Evolutionary conservation across 2,888 invertebrate genomes (phyloP).

Genomic region (Ariolimax columbianus): DNA sequence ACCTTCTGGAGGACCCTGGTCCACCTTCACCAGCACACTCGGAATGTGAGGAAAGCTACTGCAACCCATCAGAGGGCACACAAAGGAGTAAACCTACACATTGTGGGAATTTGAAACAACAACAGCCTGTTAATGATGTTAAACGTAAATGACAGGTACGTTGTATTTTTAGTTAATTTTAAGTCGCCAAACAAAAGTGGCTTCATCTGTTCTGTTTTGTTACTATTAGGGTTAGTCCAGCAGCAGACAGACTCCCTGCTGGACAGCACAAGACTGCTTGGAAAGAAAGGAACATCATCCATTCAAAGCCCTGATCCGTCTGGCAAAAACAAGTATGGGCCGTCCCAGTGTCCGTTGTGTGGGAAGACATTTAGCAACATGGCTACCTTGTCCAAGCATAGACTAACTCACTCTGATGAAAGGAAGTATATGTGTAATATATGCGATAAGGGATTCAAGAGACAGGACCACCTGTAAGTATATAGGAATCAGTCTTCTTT

Average conservation of each 20-base stretch:
- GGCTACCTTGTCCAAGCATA: conserved; percentile 90
- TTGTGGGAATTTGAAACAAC: no score
- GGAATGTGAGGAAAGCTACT: no score
- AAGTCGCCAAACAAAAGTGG: no score
- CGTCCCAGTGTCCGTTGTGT: conserved; percentile 86
- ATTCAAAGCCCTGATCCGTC: conserved; percentile 52
- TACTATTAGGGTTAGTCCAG: conserved; percentile 27
- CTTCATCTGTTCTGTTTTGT: neutral
- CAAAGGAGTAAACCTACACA: no score
- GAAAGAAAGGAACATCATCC: conserved; percentile 88
- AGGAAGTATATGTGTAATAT: conserved; percentile 96
- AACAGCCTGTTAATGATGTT: no score
- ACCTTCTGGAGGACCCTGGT: no score
- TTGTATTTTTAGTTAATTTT: no score
- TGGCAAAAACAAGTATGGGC: conserved; percentile 48
- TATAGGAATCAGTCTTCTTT: no score
- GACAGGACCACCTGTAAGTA: conserved; percentile 98
- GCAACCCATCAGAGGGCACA: no score
- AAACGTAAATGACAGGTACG: no score
- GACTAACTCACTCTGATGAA: conserved; percentile 98
- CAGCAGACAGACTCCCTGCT: conserved; percentile 18
- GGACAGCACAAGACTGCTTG: conserved; percentile 79
- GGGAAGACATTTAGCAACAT: conserved; percentile 98
- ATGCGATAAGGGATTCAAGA: conserved; percentile 97
- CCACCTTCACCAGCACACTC: no score